Evolutionary conservation across 1,140 invertebrate species (phyloP), one percentile per base, ranked within the genome.

Genomic region (Ips nitidus): DNA sequence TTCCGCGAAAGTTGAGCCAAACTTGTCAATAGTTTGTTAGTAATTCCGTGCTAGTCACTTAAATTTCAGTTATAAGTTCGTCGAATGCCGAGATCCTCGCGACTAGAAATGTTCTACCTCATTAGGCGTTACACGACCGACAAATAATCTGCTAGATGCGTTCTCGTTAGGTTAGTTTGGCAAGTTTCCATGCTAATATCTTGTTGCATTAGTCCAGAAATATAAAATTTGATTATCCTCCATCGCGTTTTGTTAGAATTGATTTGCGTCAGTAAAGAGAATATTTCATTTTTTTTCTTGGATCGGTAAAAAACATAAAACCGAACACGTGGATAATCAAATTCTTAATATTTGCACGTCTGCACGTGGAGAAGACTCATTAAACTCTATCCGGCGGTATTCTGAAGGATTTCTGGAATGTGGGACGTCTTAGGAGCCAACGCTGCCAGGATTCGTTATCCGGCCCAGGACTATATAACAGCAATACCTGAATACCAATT

Each of bases 351-450:
- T 52, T 52, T 39, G 22, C 61, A 63, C 61, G 61, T 63, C 8
- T 7, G 4, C 37, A 52, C 38, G 61, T 63, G 45, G 47, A 52
- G 52, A 63, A 50, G 43, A 52, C 47, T 63, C 61, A 63, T 63
- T 63, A 63, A 63, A 40, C 61, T 63, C 38, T 52, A 52, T 63
- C 47, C 61, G n/a, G 45, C 40, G 45, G 47, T 7, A 63, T 63
- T 39, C 39, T 22, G 47, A 63, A 39, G 61, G 36, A 52, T 39
- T 63, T 22, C 61, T 52, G 61, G 61, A 63, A 63, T 63, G 61
- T 63, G 61, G 61, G 52, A 63, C 52, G 61, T 63, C 61, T 52
- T 42, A 40, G n/a, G 47, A 22, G n/a, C 45, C 61, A 45, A 45
- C 58, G 22, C 61, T 63, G 40, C 4, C 38, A 40, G 61, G 61